Conservation (phyloP, 2,888 invertebrate species). For the Cerastis leucographa region DNA sequence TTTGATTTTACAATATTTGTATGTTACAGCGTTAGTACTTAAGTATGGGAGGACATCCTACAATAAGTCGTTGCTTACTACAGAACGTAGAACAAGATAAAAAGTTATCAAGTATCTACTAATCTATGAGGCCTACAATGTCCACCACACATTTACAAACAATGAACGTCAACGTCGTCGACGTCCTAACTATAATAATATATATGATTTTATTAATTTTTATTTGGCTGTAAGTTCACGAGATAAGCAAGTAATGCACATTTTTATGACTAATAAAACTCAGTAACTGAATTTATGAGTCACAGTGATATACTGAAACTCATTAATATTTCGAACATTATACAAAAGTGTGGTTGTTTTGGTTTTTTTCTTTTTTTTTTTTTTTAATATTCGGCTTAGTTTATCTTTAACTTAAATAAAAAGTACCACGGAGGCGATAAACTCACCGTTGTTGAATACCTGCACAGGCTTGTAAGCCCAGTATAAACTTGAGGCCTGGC, state of each 20-base stretch:
- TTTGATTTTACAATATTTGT: too few relatives aligned
- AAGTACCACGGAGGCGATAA: constrained; percentile 5
- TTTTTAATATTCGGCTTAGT: not conserved
- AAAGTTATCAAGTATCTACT: too few relatives aligned
- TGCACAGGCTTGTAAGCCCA: constrained; percentile 76
- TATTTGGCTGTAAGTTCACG: not conserved
- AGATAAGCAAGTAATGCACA: constrained; percentile 2
- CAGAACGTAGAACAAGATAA: too few relatives aligned
- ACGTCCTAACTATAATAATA: not conserved
- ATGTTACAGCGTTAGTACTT: too few relatives aligned
- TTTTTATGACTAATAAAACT: not conserved
- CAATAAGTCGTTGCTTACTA: too few relatives aligned
- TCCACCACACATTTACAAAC: too few relatives aligned
- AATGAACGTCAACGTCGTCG: too few relatives aligned
- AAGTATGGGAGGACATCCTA: too few relatives aligned
- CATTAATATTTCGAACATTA: not conserved
- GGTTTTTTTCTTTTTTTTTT: not conserved
- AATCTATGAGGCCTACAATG: too few relatives aligned
- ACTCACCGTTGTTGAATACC: constrained; percentile 46
- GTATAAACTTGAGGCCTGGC: constrained; percentile 63
- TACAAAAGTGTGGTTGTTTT: not conserved
- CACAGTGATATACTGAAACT: not conserved
- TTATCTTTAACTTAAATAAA: constrained; percentile 2
- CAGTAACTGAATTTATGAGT: not conserved
- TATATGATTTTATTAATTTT: not conserved